These are phyloP conservation scores for Empidonax alnorum DNA, from an alignment of 2,113 vertebrate genomes.

Conservation along the genomic window DNA sequence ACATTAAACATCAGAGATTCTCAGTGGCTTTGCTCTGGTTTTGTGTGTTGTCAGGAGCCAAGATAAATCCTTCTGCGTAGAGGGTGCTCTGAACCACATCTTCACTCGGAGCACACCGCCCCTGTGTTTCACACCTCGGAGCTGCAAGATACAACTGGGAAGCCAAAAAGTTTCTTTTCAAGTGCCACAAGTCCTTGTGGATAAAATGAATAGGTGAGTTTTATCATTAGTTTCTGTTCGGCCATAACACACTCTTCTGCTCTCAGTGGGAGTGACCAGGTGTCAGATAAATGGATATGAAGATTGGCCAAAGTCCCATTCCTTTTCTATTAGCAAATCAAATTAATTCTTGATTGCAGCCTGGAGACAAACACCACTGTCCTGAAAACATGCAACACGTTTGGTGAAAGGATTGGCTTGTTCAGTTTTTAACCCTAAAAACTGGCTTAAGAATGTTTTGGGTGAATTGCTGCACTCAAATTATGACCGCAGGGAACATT, in stretches of 20 bases:
- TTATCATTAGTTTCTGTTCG: background rate
- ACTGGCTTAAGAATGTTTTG: background rate
- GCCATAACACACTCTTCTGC: background rate
- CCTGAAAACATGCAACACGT: background rate
- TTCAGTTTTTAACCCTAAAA: background rate
- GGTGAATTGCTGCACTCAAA: background rate
- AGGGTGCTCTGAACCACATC: constrained; percentile 87
- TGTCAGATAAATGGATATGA: background rate
- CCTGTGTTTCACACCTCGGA: constrained; percentile 34
- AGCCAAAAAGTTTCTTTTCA: constrained; percentile 73
- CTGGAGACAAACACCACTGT: background rate
- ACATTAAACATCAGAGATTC: background rate
- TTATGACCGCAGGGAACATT: background rate
- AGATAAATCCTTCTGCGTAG: constrained; percentile 88
- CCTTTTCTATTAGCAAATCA: background rate
- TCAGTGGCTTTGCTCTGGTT: background rate
- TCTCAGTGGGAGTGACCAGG: background rate
- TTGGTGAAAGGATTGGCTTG: background rate
- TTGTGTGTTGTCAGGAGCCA: constrained; percentile 84
- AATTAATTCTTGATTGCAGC: background rate
- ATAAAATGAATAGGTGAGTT: constrained; percentile 86
- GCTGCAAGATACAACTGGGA: constrained; percentile 71
- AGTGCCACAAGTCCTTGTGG: constrained; percentile 81
- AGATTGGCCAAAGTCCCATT: background rate
- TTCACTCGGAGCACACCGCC: constrained; percentile 83